Base-by-base conservation (phyloP, 2,797 vertebrate genomes). In the Coilia nasus region DNA sequence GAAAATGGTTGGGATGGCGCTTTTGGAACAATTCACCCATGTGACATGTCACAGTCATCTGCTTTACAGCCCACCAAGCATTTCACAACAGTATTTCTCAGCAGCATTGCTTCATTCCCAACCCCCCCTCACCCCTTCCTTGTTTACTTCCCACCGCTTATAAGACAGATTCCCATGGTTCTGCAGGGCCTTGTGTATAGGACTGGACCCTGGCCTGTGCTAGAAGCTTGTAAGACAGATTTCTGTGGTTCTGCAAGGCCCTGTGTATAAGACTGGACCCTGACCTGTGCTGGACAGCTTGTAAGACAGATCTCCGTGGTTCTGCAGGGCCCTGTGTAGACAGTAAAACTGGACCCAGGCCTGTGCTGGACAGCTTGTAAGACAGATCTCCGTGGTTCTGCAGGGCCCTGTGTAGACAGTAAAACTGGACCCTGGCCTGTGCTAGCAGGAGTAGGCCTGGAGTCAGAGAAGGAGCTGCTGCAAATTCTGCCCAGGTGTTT, bases 401-500 rank as follows among this genome's bases (percentile, higher is more conserved):
- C 5, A 41, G 35, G 35, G 35, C 35, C 35, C 35, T 41, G 35
- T 41, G 35, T 41, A 41, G n/a, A n/a, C n/a, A n/a, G n/a, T 41
- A 41, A 41, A 41, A 2, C 35, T 41, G 5, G 35, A 2, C 35
- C 35, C 35, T 41, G 2, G 2, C 35, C 35, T 41, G 35, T 41
- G 35, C 35, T 41, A 41, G 35, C 35, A 41, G 35, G 2, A 5
- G 50, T 3, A 54, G n/a, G 57, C 28, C 11, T 78, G 35, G 17
- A 78, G 71, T 21, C 9, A 19, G 60, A 44, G 50, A 44, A 9
- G 35, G 31, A 17, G 80, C 80, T 57, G 31, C 81, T 25, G 59
- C 81, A 82, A 60, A 82, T 67, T 82, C 31, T 17, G 19, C 81
- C 44, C 12, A 28, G 10, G 62, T 50, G 59, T 54, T 85, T 41